These are phyloP conservation scores for Atta colombica DNA, from an alignment of 1,140 invertebrate genomes.

Conservation along the genomic window DNA sequence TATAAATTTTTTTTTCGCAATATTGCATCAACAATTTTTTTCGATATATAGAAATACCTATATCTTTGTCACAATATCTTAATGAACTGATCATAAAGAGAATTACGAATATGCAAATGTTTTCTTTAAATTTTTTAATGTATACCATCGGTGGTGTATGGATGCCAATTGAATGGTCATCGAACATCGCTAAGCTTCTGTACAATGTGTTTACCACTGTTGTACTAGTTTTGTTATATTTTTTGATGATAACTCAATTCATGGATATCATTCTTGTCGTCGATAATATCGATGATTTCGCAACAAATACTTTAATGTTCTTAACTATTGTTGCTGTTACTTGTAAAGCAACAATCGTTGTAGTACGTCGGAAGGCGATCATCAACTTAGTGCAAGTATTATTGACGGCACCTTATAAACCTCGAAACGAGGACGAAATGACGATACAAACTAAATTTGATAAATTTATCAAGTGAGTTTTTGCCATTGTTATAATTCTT, in stretches of 20 bases:
- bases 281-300: conserved; percentile 51
- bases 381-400: conserved; percentile 6
- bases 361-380: conserved; percentile 15
- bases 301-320: conserved; percentile 17
- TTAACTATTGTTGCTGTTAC: conserved; percentile 17
- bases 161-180: conserved; percentile 45
- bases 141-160: conserved; percentile 54
- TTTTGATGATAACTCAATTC: conserved; percentile 31
- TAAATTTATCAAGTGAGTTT: conserved; percentile 37
- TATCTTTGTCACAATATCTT: not conserved
- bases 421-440: not conserved
- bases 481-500: not conserved
- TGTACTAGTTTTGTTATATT: not conserved
- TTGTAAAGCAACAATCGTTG: conserved; percentile 41
- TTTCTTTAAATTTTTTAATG: conserved; percentile 48
- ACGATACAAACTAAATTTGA: conserved; percentile 41
- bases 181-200: conserved; percentile 1
- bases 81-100: not conserved
- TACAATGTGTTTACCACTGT: conserved; percentile 28
- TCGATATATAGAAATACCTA: not conserved
- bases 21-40: not conserved
- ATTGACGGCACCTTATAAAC: conserved; percentile 19
- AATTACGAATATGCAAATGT: conserved; percentile 31
- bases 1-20: not conserved
- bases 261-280: conserved; percentile 47